Conservation (phyloP, 2,888 invertebrate genomes). For the Cheilosia pagana region DNA sequence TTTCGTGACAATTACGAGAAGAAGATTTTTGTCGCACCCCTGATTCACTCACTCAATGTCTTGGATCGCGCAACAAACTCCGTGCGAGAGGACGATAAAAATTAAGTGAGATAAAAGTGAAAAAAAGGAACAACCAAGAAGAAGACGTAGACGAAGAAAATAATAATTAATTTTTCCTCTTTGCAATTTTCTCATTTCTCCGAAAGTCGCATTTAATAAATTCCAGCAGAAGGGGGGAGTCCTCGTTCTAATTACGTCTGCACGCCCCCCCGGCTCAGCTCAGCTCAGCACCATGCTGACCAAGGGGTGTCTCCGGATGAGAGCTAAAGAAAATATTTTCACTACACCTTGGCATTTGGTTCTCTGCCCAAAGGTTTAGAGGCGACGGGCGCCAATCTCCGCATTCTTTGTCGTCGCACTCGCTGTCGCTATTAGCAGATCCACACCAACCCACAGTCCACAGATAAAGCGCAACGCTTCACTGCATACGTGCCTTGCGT, state of each 20-base stretch:
- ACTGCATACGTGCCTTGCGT: slow-evolving; percentile 60
- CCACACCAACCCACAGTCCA: background rate
- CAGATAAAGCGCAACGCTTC: slow-evolving; percentile 62
- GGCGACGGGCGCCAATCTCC: background rate
- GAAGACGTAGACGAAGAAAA: slow-evolving; percentile 41
- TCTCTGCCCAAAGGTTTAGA: slow-evolving; percentile 43
- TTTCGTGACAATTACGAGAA: slow-evolving; percentile 71
- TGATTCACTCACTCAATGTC: slow-evolving; percentile 28
- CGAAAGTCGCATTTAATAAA: slow-evolving; percentile 75
- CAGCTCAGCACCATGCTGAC: slow-evolving; percentile 26
- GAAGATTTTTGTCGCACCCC: slow-evolving; percentile 52
- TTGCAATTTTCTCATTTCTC: slow-evolving; percentile 74
- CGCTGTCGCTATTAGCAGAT: background rate
- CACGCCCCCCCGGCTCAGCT: slow-evolving; percentile 6
- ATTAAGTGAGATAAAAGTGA: slow-evolving; percentile 72
- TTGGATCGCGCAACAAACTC: slow-evolving; percentile 7
- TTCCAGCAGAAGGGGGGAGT: slow-evolving; percentile 53
- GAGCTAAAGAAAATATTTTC: slow-evolving; percentile 74
- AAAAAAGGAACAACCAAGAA: slow-evolving; percentile 43
- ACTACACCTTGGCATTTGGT: slow-evolving; percentile 71
- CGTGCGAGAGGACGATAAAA: slow-evolving; percentile 56
- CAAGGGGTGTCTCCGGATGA: slow-evolving; percentile 64
- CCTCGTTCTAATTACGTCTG: slow-evolving; percentile 33
- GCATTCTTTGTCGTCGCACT: slow-evolving; percentile 64
- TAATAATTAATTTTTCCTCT: slow-evolving; percentile 75